phyloP scores from a whole-genome alignment of 1,140 invertebrate genomes.

The Pogonus chalceus region DNA sequence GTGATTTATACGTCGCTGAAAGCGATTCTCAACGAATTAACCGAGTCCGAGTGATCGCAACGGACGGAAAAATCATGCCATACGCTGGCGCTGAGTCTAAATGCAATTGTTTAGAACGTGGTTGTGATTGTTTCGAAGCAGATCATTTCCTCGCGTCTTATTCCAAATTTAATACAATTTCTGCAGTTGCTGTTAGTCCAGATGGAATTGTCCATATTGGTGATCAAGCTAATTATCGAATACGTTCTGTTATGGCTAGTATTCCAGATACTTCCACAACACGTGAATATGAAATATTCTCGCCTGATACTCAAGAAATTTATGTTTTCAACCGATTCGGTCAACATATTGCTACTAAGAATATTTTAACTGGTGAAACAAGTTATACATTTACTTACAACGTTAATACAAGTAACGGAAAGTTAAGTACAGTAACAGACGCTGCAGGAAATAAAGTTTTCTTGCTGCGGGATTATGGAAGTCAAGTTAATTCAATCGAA shows the following conservation, averaged over 20 bases:
- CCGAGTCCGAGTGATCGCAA: constrained; percentile 76
- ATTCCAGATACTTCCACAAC: constrained; percentile 75
- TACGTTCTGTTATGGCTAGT: constrained; percentile 84
- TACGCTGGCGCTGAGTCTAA: constrained; percentile 92
- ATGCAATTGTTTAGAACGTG: constrained; percentile 84
- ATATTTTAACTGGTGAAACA: constrained; percentile 84
- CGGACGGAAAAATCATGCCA: constrained; percentile 82
- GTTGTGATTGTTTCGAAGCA: constrained; percentile 84
- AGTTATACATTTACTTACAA: constrained; percentile 91
- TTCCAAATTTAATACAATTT: constrained; percentile 90
- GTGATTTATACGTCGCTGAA: constrained; percentile 90
- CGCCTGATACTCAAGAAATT: constrained; percentile 89
- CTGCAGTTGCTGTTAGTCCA: constrained; percentile 84
- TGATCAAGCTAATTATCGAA: constrained; percentile 85
- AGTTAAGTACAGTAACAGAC: constrained; percentile 84
- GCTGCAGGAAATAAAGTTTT: constrained; percentile 89
- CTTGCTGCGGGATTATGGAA: constrained; percentile 77
- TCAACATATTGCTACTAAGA: constrained; percentile 84
- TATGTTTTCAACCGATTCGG: constrained; percentile 95
- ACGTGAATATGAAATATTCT: constrained; percentile 88
- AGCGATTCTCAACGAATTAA: constrained; percentile 94
- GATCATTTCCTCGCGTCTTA: constrained; percentile 84
- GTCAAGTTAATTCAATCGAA: constrained; percentile 85
- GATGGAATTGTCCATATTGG: constrained; percentile 90
- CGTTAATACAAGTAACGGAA: constrained; percentile 92